These are phyloP conservation scores for Noturus placidus DNA, from an alignment of 2,113 vertebrate genomes.

Conservation along the genomic window DNA sequence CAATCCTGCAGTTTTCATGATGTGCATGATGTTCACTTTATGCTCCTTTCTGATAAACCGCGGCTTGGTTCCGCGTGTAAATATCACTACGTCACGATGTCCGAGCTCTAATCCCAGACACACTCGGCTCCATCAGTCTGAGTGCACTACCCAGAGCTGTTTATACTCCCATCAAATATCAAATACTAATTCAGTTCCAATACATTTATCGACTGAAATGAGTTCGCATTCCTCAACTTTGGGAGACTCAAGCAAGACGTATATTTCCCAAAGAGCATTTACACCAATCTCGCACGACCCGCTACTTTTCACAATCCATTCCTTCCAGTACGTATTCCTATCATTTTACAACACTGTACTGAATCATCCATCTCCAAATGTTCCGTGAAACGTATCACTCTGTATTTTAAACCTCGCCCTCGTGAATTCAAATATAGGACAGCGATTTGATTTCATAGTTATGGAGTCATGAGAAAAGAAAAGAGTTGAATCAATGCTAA, in stretches of 20 bases:
- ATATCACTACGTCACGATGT: conserved; percentile 7
- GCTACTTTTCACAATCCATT: not conserved
- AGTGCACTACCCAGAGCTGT: conserved; percentile 5
- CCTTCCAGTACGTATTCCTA: conserved; percentile 1
- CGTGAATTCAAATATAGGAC: not conserved
- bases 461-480: not conserved
- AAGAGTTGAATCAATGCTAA: not conserved
- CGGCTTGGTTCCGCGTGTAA: not conserved
- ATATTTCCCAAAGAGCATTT: not conserved
- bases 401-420: not conserved
- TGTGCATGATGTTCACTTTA: not conserved
- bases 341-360: conserved; percentile 2
- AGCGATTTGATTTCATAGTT: not conserved
- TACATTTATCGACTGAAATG: conserved; percentile 14
- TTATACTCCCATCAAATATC: not conserved
- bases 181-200: conserved; percentile 5
- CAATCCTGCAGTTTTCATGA: not conserved
- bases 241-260: not conserved
- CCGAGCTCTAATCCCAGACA: not conserved
- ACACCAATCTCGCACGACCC: not conserved
- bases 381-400: not conserved
- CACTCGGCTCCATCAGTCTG: conserved; percentile 13
- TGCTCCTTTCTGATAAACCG: not conserved
- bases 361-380: not conserved
- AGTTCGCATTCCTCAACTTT: not conserved